These are phyloP conservation scores for Clarias fuscus DNA, from an alignment of 2,797 vertebrate species.

Conservation along the genomic window DNA sequence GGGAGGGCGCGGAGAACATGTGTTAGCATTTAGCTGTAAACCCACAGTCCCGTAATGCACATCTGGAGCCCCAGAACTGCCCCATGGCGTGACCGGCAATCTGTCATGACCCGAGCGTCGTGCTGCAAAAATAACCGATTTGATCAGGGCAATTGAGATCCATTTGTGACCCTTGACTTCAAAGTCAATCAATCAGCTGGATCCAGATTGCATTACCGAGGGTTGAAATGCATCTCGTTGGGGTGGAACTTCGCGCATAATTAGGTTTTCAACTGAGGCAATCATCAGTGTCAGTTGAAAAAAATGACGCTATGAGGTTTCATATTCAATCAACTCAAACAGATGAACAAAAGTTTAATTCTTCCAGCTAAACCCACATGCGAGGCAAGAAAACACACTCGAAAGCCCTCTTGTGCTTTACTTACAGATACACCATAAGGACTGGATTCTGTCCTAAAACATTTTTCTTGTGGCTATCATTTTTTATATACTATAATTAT, in stretches of 20 bases:
- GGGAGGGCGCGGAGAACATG: constrained; percentile 61
- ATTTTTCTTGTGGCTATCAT: neutral
- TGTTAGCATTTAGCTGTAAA: constrained; percentile 68
- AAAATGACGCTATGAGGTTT: neutral
- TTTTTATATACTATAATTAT: neutral
- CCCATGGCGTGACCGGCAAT: constrained; percentile 62
- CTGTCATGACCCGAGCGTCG: constrained; percentile 62
- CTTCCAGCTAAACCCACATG: neutral
- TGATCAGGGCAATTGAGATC: constrained; percentile 56
- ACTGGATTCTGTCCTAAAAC: neutral
- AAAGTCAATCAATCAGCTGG: constrained; percentile 57
- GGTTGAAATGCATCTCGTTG: constrained; percentile 40
- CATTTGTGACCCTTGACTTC: constrained; percentile 63
- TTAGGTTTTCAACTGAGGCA: constrained; percentile 46
- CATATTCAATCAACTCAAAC: constrained; percentile 9
- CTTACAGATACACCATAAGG: neutral
- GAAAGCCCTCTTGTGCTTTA: neutral
- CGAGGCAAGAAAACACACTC: neutral
- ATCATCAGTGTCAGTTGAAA: constrained; percentile 43
- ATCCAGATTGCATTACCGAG: constrained; percentile 44
- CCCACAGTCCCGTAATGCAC: constrained; percentile 64
- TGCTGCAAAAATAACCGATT: constrained; percentile 65
- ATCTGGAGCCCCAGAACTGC: constrained; percentile 61
- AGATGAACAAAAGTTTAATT: constrained; percentile 21
- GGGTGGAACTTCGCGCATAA: constrained; percentile 46